Evolutionary conservation across 2,888 invertebrate genomes (phyloP).

Genomic region (Megalurothrips usitatus): DNA sequence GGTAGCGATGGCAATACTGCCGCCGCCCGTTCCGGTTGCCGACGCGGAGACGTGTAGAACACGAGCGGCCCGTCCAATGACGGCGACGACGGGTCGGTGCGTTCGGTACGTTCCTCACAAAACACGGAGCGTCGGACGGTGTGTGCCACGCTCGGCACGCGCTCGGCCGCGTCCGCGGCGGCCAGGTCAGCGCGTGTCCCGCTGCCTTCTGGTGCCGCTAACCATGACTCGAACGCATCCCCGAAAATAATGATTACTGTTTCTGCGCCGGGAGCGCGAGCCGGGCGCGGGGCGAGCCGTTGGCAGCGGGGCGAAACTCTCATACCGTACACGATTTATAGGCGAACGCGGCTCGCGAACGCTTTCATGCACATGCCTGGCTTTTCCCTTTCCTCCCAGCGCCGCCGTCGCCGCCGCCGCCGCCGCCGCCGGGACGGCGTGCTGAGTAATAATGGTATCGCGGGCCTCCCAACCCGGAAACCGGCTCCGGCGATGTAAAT

Average conservation of each 20-base stretch:
- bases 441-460: neutral
- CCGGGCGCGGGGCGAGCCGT: neutral
- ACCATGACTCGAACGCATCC: no score
- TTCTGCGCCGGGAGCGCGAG: neutral
- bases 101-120: no score
- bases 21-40: no score
- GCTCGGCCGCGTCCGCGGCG: neutral
- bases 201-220: no score
- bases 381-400: neutral
- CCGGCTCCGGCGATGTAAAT: neutral
- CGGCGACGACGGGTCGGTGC: no score
- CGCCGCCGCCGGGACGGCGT: neutral
- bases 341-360: no score
- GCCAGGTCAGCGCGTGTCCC: no score
- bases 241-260: neutral
- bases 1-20: no score
- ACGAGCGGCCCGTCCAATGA: no score
- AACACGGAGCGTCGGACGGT: neutral
- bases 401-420: neutral
- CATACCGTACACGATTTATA: neutral
- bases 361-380: no score
- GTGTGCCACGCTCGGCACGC: neutral
- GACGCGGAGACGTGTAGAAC: no score
- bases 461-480: neutral
- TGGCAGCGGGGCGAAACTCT: neutral